phyloP scores from a whole-genome alignment of 2,113 vertebrate genomes.

The Poecile atricapillus region DNA sequence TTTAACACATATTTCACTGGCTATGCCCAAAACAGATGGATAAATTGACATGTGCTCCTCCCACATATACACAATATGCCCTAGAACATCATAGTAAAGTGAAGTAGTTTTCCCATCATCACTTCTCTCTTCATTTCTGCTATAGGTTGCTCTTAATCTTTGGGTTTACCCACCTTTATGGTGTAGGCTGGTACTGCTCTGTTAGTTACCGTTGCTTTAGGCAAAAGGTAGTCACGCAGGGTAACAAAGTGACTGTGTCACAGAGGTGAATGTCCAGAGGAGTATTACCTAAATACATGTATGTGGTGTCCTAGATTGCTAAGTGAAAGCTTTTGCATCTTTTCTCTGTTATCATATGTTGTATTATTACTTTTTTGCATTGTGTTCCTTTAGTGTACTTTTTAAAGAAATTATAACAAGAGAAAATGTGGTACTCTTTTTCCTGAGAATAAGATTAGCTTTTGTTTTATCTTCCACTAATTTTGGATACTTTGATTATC shows the following conservation, averaged over 20 bases:
- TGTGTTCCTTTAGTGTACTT: background rate
- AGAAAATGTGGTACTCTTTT: background rate
- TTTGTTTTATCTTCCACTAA: background rate
- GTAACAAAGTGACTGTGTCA: background rate
- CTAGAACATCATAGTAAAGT: accelerated
- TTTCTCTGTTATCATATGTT: background rate
- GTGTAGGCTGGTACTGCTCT: background rate
- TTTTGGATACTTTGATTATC: background rate
- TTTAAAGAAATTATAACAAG: background rate
- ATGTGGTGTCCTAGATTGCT: background rate
- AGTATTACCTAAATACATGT: background rate
- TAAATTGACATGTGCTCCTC: background rate
- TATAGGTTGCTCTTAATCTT: background rate
- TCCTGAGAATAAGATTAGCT: background rate
- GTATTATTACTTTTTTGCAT: background rate
- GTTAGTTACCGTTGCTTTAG: accelerated
- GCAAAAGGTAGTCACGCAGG: no score
- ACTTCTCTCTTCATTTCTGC: background rate
- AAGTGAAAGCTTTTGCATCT: background rate
- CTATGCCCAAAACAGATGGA: background rate
- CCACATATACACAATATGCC: no score
- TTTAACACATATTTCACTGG: background rate
- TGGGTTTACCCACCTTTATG: background rate
- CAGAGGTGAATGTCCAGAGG: background rate
- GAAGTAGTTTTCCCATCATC: background rate